phyloP scores from a whole-genome alignment of 1,140 invertebrate species.

The Panagrolaimus sp. region DNA sequence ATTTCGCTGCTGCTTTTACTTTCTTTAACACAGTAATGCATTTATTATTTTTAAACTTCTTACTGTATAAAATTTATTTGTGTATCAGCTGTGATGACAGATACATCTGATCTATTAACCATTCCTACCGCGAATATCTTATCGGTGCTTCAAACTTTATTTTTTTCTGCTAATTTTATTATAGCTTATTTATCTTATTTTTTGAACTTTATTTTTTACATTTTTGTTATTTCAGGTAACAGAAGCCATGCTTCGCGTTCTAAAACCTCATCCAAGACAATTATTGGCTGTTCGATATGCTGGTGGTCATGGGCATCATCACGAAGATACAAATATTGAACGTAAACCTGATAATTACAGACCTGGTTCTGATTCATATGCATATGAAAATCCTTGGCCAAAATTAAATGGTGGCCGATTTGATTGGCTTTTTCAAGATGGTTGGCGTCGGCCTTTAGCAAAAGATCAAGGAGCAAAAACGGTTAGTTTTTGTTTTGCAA shows the following conservation, averaged over 20 bases:
- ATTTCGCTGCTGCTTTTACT: too few species aligned
- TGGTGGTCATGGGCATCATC: conserved; percentile 12
- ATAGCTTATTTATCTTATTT: too few species aligned
- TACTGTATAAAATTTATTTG: too few species aligned
- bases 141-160: too few species aligned
- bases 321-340: conserved; percentile 19
- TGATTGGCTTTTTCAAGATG: conserved; percentile 57
- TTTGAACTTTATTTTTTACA: too few species aligned
- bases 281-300: neutral
- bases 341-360: conserved; percentile 33
- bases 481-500: conserved; percentile 26
- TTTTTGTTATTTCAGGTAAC: too few species aligned
- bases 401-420: conserved; percentile 53
- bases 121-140: too few species aligned
- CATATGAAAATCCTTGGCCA: conserved; percentile 58
- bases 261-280: conserved; percentile 1
- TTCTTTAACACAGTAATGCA: too few species aligned
- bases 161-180: too few species aligned
- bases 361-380: conserved; percentile 53
- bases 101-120: too few species aligned
- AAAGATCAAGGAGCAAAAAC: conserved; percentile 52
- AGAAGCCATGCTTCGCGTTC: conserved; percentile 10
- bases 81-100: too few species aligned
- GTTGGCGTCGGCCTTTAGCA: conserved; percentile 53
- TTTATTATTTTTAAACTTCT: too few species aligned